A percentile compares a stretch with the other conserved stretches of the same genome.
Evolutionary conservation across 2,888 invertebrate genomes (phyloP).

Genomic region (Tuberolachnus salignus): DNA sequence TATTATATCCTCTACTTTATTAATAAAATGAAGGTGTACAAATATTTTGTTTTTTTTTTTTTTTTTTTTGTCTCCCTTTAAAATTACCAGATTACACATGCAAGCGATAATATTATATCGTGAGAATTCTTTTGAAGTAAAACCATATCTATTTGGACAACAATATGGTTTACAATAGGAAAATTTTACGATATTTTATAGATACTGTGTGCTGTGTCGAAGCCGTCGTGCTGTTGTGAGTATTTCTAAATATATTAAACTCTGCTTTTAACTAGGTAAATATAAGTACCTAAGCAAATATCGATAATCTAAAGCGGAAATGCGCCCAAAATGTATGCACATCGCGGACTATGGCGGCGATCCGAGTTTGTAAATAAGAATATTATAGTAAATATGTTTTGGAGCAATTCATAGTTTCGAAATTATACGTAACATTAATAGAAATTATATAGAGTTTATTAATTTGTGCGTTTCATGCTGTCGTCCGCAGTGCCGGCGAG

Average conservation of each 20-base stretch:
- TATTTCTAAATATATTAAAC: neutral
- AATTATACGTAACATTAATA: neutral
- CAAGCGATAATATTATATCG: neutral
- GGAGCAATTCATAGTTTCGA: conserved; percentile 36
- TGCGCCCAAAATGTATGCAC: neutral
- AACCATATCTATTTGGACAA: conserved; percentile 33
- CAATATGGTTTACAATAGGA: neutral
- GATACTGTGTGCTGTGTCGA: neutral
- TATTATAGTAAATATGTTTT: conserved; percentile 8
- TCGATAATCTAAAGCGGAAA: conserved; percentile 16
- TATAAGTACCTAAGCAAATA: neutral
- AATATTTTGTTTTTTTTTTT: neutral
- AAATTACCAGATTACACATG: too few relatives aligned
- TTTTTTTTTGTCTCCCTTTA: neutral
- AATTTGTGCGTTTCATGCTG: neutral
- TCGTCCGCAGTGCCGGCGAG: neutral
- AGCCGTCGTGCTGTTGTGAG: neutral
- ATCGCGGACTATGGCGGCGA: neutral
- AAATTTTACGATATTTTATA: neutral
- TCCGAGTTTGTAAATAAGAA: neutral
- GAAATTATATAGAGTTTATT: neutral
- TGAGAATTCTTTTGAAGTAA: neutral
- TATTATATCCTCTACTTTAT: conserved; percentile 11
- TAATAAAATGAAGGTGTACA: neutral
- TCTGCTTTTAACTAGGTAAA: conserved; percentile 17